Evolutionary conservation across 2,888 invertebrate genomes (phyloP), one percentile per base, ranked within the genome.

Genomic region (Archips xylosteana): DNA sequence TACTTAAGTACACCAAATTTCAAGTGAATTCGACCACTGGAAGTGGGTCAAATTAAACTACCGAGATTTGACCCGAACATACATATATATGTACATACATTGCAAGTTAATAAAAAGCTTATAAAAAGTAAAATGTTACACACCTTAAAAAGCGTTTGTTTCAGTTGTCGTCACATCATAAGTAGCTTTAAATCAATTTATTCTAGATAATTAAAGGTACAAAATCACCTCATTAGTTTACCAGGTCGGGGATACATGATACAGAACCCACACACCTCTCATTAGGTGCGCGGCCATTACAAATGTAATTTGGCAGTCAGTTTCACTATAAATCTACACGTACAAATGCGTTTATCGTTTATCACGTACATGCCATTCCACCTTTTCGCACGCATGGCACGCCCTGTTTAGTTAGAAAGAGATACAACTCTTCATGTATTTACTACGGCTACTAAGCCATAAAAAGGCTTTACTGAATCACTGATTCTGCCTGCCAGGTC

Each of bases 301-400:
- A 54, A 54, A 54, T 15, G 51, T 8, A 54, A 54, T 54, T 54
- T 54, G 15, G 15, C 51, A 54, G 51, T 54, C 51, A 54, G 51
- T 54, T 54, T n/a, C 15, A 54, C 4, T 15, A 51, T 51, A 51
- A 23, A 8, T 54, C 51, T 54, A 54, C 51, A 54, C 51, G 9
- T 54, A 8, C 13, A 15, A 45, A 10, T 3, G 51, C 51, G 51
- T 15, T 3, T 15, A 23, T 6, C 23, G 51, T 9, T 15, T 15
- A 54, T 5, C 13, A n/a, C 12, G n/a, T 39, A 12, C 12, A n/a
- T n/a, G 15, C 23, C 51, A 13, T 54, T 9, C 9, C 3, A 54
- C 51, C 51, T 8, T 54, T 54, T 54, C 23, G 8, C 15, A 15
- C 15, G 9, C 23, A 15, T 15, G 15, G 51, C 51, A 15, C 15